Percentiles rank a stretch among this genome's conserved stretches.
Evolutionary conservation across 2,888 invertebrate genomes (phyloP).

Genomic region (Drosophila cracens): DNA sequence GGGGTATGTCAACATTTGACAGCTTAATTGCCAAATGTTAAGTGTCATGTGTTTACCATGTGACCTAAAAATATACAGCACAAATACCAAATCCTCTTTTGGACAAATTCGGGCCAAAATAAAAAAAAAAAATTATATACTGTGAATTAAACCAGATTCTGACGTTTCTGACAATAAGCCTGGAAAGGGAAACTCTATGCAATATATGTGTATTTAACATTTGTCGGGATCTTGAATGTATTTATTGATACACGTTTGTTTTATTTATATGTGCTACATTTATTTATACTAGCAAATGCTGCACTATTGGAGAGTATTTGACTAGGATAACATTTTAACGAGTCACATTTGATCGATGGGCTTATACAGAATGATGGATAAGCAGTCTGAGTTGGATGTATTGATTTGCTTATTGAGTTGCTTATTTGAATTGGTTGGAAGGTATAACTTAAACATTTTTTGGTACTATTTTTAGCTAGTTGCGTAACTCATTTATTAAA

Average conservation of each 20-base stretch:
- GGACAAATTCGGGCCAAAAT: constrained; percentile 6
- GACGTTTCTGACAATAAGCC: constrained; percentile 40
- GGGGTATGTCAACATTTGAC: constrained; percentile 48
- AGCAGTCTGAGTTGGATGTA: not conserved
- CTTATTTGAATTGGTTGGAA: constrained; percentile 1
- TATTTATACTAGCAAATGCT: constrained; percentile 17
- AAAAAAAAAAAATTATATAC: constrained; percentile 22
- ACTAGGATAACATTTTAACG: constrained; percentile 5
- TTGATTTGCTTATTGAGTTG: not conserved
- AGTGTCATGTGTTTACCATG: constrained; percentile 51
- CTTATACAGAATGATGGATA: not conserved
- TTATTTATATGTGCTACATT: constrained; percentile 30
- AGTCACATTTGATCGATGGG: not conserved
- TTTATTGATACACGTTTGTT: constrained; percentile 2
- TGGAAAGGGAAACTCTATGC: constrained; percentile 2
- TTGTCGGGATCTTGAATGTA: constrained; percentile 4
- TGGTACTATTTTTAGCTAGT: constrained; percentile 37
- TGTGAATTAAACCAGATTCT: constrained; percentile 33
- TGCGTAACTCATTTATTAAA: constrained; percentile 48
- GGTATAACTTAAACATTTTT: constrained; percentile 39
- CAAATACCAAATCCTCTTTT: constrained; percentile 22
- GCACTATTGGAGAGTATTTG: not conserved
- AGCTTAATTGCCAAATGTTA: constrained; percentile 66
- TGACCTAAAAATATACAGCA: constrained; percentile 37
- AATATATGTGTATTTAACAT: not conserved